Base-by-base conservation (phyloP, 2,797 vertebrate genomes). In the Helarctos malayanus region DNA sequence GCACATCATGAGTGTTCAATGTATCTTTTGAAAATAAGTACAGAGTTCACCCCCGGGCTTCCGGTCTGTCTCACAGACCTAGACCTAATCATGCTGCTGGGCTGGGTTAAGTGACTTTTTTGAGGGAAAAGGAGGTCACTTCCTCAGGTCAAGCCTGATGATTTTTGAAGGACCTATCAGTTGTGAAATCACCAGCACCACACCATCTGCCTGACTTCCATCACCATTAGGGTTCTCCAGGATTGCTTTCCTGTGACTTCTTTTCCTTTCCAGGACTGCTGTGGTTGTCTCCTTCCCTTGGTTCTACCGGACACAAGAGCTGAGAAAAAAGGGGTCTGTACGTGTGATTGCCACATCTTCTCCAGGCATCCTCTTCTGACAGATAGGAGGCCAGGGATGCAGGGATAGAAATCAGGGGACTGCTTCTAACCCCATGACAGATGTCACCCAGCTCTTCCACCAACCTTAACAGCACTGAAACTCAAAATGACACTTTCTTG, bases 1-100 rank as follows among this genome's bases (percentile, higher is more conserved):
- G 54, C 9, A 23, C 35, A 12, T 4, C 35, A 12, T 0, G 14
- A 19, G 3, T n/a, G n/a, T 12, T 73, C 57, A 25, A 2, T 52
- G 4, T 80, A 11, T 14, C 79, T 90, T 93, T 71, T 65, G 92
- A 83, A 95, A 93, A 71, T 32, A 76, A 59, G 38, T 12, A 71
- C n/a, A 11, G 47, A 65, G 2, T 69, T 91, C 49, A 57, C 15
- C 56, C 56, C 57, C 11, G 2, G 54, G 16, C 56, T 94, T 86
- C 89, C 3, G 4, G 61, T 93, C 86, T 68, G 23, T 56, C 45
- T 78, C 61, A 41, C n/a, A 79, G 92, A 76, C 45, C 23, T 25
- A 69, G 29, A 29, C 38, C 9, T 59, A 71, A 68, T 81, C 56
- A 57, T 19, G 32, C 32, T 65, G 29, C n/a, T 52, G 38, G 54